These are phyloP conservation scores for Tiaroga cobitis DNA, from an alignment of 2,797 vertebrate genomes.

Conservation along the genomic window DNA sequence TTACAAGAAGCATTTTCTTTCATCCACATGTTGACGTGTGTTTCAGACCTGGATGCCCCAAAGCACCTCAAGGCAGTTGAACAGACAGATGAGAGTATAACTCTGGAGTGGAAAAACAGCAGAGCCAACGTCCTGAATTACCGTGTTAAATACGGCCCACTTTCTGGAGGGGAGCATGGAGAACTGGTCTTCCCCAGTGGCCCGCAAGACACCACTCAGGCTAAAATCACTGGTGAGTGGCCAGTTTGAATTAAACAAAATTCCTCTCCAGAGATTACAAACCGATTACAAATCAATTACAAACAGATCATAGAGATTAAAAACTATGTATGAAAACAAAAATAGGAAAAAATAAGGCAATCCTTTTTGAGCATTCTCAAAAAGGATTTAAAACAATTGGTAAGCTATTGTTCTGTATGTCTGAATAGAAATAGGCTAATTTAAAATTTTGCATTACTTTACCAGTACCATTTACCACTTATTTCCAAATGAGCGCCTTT, in stretches of 20 bases:
- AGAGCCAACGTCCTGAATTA: conserved; percentile 84
- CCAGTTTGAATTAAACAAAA: not conserved
- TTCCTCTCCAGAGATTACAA: conserved; percentile 12
- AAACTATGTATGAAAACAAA: conserved; percentile 1
- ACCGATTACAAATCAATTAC: conserved; percentile 30
- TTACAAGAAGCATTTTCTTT: conserved; percentile 32
- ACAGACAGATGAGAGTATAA: conserved; percentile 91
- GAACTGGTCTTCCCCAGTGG: conserved; percentile 87
- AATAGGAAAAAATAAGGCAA: not conserved
- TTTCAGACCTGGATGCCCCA: conserved; percentile 90
- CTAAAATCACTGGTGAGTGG: conserved; percentile 86
- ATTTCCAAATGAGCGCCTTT: conserved; percentile 60
- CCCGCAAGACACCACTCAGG: conserved; percentile 82
- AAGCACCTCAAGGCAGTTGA: conserved; percentile 84
- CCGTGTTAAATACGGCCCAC: conserved; percentile 92
- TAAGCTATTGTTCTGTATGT: not conserved
- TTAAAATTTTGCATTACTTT: conserved; percentile 19
- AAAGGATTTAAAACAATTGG: not conserved
- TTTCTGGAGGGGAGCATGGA: conserved; percentile 91
- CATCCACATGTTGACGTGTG: conserved; percentile 39
- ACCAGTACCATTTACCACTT: conserved; percentile 56
- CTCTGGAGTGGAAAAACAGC: conserved; percentile 93
- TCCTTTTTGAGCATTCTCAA: too few relatives aligned
- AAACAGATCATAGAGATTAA: conserved; percentile 16
- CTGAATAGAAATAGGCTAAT: not conserved